Base-by-base conservation (phyloP, 2,888 invertebrate genomes). In the Chrysotoxum bicinctum region DNA sequence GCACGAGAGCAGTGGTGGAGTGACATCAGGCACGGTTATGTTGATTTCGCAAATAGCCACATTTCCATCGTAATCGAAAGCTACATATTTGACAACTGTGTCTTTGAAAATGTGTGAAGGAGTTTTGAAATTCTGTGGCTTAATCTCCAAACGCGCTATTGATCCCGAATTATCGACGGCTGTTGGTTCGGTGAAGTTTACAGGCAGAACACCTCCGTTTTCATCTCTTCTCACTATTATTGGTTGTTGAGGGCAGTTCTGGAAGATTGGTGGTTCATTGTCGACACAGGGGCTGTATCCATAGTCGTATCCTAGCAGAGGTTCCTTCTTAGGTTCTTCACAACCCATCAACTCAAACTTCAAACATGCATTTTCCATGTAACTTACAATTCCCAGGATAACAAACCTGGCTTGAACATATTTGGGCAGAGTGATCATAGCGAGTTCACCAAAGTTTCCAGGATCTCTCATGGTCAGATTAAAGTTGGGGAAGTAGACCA, bases 261-360 rank as follows among this genome's bases (percentile, higher is more conserved):
- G 97, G 94, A 99, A 99, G 9, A 97, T 96, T 30, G 98, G 99
- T 4, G 98, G 98, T 90, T 98, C 98, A 89, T 98, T 98, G 91
- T 99, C 96, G 88, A 98, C 98, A 91, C 98, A 98, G 0, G 98
- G 96, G 0, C 98, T 98, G 91, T 96, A 98, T 83, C 97, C 98
- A 88, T 97, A 97, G 91, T 98, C 97, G 90, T 97, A 98, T 75
- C 98, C 98, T 45, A 98, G 92, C n/a, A 97, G 92, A 3, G 97
- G 97, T 88, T 97, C 97, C 30, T 93, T 92, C 66, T 94, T 94
- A 0, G 97, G 96, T 89, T 97, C 97, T 90, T 98, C 97, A 91
- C 98, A 99, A 40, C 98, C 98, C 96, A 98, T 97, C 60, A 99
- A 92, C 92, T 98, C 98, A 90, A 99, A 98, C 91, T 98, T 98